Evolutionary conservation across 2,113 vertebrate species (phyloP).

Genomic region (Mustela nigripes): DNA sequence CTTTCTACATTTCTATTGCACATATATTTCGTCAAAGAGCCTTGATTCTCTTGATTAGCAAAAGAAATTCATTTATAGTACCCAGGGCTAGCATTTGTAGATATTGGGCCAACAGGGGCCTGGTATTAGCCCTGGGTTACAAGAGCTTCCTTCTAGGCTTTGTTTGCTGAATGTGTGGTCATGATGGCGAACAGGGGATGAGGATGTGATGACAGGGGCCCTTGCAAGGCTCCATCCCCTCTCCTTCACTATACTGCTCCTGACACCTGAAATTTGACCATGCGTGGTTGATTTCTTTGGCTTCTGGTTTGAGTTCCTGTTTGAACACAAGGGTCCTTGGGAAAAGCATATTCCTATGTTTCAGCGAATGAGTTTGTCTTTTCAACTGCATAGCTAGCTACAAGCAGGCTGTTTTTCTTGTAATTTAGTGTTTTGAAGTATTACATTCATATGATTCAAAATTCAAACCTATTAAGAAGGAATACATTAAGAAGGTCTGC

Average conservation of each 20-base stretch:
- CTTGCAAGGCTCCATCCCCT: not conserved
- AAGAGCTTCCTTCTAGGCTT: not conserved
- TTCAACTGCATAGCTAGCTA: not conserved
- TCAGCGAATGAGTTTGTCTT: conserved; percentile 34
- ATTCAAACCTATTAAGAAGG: conserved; percentile 33
- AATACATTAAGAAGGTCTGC: not conserved
- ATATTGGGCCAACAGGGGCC: not conserved
- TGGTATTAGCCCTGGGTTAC: not conserved
- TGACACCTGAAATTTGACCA: conserved; percentile 33
- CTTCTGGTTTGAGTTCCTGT: not conserved
- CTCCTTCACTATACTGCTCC: not conserved
- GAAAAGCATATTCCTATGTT: conserved; percentile 29
- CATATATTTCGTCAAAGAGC: conserved; percentile 36
- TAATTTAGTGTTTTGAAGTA: conserved; percentile 43
- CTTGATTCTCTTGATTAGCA: not conserved
- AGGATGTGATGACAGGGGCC: not conserved
- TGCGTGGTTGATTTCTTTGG: conserved; percentile 32
- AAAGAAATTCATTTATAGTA: conserved; percentile 40
- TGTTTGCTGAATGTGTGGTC: not conserved
- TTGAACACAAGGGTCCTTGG: conserved; percentile 44
- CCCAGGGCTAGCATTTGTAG: not conserved
- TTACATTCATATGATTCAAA: conserved; percentile 9
- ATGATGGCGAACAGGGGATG: not conserved
- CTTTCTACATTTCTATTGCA: conserved; percentile 10
- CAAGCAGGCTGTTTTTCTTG: not conserved